Percentiles rank a stretch among this genome's conserved stretches.
These are phyloP conservation scores for Drosophila niveifrons DNA, from an alignment of 2,888 invertebrate species.

Conservation along the genomic window DNA sequence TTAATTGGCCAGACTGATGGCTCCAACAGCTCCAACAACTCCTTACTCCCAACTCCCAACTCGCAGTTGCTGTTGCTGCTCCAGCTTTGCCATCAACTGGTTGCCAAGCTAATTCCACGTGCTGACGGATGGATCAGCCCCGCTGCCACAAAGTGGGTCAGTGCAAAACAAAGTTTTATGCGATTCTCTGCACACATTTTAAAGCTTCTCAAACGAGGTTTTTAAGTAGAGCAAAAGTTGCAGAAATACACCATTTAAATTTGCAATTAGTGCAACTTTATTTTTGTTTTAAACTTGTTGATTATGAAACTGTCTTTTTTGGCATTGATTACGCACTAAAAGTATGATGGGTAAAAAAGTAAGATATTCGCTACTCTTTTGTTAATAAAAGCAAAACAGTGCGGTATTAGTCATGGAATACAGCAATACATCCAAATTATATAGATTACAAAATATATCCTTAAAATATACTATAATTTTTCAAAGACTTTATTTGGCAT, in stretches of 20 bases:
- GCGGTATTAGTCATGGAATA: too few relatives aligned
- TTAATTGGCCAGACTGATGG: conserved; percentile 55
- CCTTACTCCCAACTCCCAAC: background rate
- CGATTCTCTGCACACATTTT: conserved; percentile 2
- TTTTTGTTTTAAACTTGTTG: too few relatives aligned
- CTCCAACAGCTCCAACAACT: conserved; percentile 5
- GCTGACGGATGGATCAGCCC: background rate
- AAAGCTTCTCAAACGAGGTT: background rate
- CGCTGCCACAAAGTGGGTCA: conserved; percentile 28
- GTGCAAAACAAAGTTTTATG: conserved; percentile 1
- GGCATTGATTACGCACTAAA: too few relatives aligned
- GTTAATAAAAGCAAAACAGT: too few relatives aligned
- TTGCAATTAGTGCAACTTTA: too few relatives aligned
- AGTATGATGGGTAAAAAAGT: too few relatives aligned
- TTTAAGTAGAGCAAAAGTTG: too few relatives aligned
- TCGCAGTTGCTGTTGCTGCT: background rate
- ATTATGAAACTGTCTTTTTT: too few relatives aligned
- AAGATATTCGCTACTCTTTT: too few relatives aligned
- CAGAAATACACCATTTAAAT: too few relatives aligned
- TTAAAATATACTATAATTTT: background rate
- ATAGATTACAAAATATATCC: background rate
- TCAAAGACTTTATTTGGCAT: too few relatives aligned
- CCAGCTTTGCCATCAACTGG: conserved; percentile 6
- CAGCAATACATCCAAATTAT: too few relatives aligned
- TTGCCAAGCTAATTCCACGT: conserved; percentile 2